phyloP scores from a whole-genome alignment of 2,113 vertebrate species.

The Ochotona curzoniae region DNA sequence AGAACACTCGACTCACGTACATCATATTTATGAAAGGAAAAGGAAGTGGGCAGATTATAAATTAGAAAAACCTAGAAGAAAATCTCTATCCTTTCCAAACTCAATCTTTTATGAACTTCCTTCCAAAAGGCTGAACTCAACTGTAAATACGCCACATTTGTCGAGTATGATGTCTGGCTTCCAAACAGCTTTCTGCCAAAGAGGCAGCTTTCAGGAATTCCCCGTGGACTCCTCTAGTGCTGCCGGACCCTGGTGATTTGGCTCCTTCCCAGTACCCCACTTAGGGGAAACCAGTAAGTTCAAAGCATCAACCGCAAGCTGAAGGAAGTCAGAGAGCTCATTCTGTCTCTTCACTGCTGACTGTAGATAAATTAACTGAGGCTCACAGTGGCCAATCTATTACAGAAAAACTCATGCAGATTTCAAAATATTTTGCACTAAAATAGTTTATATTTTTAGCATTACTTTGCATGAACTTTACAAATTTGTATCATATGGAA shows the following conservation, averaged over 20 bases:
- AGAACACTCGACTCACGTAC: slow-evolving; percentile 49
- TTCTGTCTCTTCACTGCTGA: neutral
- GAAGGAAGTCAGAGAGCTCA: neutral
- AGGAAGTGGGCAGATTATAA: slow-evolving; percentile 66
- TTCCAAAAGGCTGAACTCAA: slow-evolving; percentile 47
- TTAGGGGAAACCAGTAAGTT: neutral
- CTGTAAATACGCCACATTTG: slow-evolving; percentile 25
- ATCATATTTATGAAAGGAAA: slow-evolving; percentile 71
- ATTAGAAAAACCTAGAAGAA: slow-evolving; percentile 73
- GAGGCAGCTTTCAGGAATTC: neutral
- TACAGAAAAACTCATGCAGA: no score
- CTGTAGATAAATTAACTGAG: neutral
- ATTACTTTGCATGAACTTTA: no score
- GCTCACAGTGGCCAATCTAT: neutral
- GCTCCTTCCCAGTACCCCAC: no score
- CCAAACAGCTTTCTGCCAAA: neutral
- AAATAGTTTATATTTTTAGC: no score
- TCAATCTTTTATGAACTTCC: slow-evolving; percentile 45
- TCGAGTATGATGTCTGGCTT: neutral
- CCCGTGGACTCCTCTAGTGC: neutral
- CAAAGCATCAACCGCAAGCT: neutral
- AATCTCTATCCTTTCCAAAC: slow-evolving; percentile 50
- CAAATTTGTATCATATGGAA: no score
- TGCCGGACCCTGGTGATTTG: neutral
- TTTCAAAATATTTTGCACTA: no score